Base-by-base conservation (phyloP, 1,140 invertebrate species). In the Megathymus violae region DNA sequence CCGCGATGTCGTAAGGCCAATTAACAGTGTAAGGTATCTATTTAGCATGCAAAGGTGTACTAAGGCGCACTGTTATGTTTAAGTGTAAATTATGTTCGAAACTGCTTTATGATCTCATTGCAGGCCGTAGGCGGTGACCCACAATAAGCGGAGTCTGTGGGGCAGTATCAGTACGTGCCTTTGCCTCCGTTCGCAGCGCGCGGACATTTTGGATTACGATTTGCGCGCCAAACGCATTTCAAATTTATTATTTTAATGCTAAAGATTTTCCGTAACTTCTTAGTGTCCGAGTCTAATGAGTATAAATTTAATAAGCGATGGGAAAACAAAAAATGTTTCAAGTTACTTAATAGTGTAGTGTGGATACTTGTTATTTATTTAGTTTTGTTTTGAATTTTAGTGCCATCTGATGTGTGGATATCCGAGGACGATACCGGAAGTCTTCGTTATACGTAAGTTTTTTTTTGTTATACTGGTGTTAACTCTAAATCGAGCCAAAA, bases 21-120 rank as follows among this genome's bases (percentile, higher is more conserved):
- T 66, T 67, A 67, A 43, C 65, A 58, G 48, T 67, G 27, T 47
- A 62, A 62, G 64, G 43, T 25, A 34, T 40, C 59, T 64, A 68
- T 62, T 74, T 71, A 66, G 66, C 69, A 69, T 67, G 66, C 65
- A 62, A 69, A 76, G 70, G 63, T 70, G 60, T 67, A 64, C 64
- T 65, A 7, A 69, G 52, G 69, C 80, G 71, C 70, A 76, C 63
- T 69, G 68, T 72, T 52, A 72, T 59, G 54, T 58, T 63, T 60
- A 76, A 82, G 84, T 85, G 82, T 82, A 78, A 87, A 85, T 82
- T 73, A 76, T 76, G 72, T 76, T 74, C 50, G 71, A 75, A 77
- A 73, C 82, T 76, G 71, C 80, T 82, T 81, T 79, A 82, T 87
- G 85, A 88, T 85, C 82, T 88, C 85, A 88, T 78, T 85, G 85